Conservation (phyloP, 1,140 invertebrate genomes). For the Tetranychus cinnabarinus region DNA sequence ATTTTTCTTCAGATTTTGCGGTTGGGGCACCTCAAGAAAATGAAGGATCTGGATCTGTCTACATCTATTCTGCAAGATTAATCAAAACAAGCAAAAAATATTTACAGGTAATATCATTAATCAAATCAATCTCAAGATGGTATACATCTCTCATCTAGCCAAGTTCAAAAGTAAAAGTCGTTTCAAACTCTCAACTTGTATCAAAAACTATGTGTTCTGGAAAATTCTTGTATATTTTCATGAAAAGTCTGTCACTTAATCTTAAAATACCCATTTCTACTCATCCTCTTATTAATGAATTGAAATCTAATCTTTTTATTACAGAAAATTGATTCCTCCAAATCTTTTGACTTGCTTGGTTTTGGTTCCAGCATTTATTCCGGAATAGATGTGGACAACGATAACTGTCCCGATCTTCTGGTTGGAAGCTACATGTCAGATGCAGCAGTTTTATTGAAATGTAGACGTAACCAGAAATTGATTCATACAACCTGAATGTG, state of each 20-base stretch:
- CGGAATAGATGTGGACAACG: conserved; percentile 3
- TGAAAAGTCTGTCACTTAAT: too few relatives aligned
- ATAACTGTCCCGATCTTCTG: conserved; percentile 5
- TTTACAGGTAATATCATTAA: conserved; percentile 33
- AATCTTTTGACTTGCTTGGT: background rate
- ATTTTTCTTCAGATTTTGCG: conserved; percentile 20
- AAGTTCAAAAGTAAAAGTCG: too few relatives aligned
- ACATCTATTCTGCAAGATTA: conserved; percentile 23
- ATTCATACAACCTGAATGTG: background rate
- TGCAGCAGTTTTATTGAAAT: background rate
- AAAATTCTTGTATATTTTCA: too few relatives aligned
- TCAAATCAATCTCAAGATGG: background rate
- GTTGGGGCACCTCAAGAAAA: conserved; percentile 28
- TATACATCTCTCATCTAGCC: too few relatives aligned
- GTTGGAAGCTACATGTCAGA: conserved; percentile 7
- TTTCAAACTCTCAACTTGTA: too few relatives aligned
- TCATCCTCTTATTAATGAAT: background rate
- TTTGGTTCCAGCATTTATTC: conserved; percentile 5
- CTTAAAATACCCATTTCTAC: too few relatives aligned
- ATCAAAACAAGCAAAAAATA: conserved; percentile 44
- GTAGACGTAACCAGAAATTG: background rate
- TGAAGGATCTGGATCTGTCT: conserved; percentile 23
- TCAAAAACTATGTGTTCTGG: too few relatives aligned
- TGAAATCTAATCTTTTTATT: conserved; percentile 3
- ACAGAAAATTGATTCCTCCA: background rate